phyloP scores from a whole-genome alignment of 2,113 vertebrate species.

The Capreolus pygargus region DNA sequence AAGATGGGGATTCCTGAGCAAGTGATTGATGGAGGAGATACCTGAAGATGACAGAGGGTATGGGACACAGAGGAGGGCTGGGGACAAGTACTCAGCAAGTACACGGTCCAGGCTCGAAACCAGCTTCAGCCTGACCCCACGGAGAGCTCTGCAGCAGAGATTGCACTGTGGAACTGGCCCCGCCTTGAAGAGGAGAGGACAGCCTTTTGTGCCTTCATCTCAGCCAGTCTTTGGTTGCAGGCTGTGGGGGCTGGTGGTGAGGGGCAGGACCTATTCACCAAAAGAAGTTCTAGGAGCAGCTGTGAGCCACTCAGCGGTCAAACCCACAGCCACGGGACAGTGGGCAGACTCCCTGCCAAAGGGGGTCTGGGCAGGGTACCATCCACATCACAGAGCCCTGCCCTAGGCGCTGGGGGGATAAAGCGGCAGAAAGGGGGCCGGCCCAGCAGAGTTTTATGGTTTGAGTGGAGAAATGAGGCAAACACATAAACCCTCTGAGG shows the following conservation, averaged over 20 bases:
- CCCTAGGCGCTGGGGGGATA: background rate
- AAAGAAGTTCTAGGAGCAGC: background rate
- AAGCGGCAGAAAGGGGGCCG: background rate
- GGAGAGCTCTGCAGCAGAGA: background rate
- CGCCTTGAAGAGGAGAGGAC: background rate
- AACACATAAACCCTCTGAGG: background rate
- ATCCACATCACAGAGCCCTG: background rate
- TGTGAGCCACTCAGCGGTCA: background rate
- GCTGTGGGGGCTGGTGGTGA: background rate
- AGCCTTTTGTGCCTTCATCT: background rate
- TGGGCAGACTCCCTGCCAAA: background rate
- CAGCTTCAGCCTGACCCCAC: background rate
- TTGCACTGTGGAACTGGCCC: rapidly evolving
- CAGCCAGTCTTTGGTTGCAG: background rate
- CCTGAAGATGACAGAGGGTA: background rate
- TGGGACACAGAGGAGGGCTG: background rate
- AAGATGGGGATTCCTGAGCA: background rate
- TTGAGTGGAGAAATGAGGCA: background rate
- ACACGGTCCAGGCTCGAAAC: rapidly evolving
- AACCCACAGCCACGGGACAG: background rate
- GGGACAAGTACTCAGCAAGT: background rate
- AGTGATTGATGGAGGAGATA: background rate
- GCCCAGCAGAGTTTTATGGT: background rate
- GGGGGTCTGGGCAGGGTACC: background rate
- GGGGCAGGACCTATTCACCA: background rate